phyloP scores from a whole-genome alignment of 2,113 vertebrate species.

The Forbesichthys papilliferus region DNA sequence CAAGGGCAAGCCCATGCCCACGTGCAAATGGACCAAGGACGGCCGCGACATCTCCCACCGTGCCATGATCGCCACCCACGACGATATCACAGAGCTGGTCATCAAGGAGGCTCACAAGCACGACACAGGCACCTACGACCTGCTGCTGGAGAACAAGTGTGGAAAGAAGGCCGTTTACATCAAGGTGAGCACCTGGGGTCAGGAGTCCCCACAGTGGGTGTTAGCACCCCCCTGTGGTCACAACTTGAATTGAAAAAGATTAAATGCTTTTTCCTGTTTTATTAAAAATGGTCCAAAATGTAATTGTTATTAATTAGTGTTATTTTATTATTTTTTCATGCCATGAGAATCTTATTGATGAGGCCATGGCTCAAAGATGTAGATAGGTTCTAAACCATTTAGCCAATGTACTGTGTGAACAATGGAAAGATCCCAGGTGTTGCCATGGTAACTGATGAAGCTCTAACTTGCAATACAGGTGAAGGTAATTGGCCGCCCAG shows the following conservation, averaged over 20 bases:
- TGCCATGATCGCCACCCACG: constrained; percentile 94
- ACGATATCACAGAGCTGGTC: constrained; percentile 94
- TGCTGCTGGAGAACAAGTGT: constrained; percentile 96
- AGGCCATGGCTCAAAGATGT: no score
- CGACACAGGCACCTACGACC: constrained; percentile 94
- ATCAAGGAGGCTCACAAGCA: constrained; percentile 96
- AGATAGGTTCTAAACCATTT: not conserved
- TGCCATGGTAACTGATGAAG: no score
- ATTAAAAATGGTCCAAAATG: not conserved
- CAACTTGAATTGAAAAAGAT: no score
- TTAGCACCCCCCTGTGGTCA: no score
- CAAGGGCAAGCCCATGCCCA: constrained; percentile 94
- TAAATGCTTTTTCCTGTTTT: no score
- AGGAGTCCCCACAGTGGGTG: not conserved
- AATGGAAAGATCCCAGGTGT: not conserved
- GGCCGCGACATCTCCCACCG: constrained; percentile 92
- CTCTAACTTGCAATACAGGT: constrained; percentile 56
- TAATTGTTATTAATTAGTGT: not conserved
- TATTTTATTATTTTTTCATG: no score
- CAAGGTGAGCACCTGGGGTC: constrained; percentile 73
- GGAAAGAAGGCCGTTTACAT: constrained; percentile 96
- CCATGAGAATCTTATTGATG: no score
- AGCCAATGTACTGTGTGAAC: not conserved
- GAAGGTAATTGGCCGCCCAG: constrained; percentile 94
- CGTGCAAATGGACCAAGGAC: constrained; percentile 98